A percentile compares a stretch with the other conserved stretches of the same genome.
Evolutionary conservation across 2,888 invertebrate species (phyloP).

Genomic region (Clostera curtula): DNA sequence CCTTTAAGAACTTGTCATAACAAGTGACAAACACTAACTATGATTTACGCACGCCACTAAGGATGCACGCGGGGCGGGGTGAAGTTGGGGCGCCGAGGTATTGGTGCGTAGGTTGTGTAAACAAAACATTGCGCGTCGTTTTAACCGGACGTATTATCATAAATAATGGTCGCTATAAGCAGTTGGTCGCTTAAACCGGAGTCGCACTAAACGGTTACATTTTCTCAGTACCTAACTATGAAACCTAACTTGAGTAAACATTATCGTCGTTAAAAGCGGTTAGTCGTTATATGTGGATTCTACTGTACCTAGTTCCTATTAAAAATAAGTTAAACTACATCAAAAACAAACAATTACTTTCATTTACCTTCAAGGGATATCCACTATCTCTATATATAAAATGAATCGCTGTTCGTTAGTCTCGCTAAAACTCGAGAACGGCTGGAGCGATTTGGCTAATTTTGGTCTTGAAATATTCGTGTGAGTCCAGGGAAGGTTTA

Average conservation of each 20-base stretch:
- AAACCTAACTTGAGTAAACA: constrained; percentile 11
- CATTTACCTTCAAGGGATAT: constrained; percentile 18
- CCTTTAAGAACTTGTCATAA: constrained; percentile 12
- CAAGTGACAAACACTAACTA: constrained; percentile 13
- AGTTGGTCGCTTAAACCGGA: no score
- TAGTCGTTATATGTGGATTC: no score
- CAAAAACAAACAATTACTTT: no score
- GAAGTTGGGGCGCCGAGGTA: constrained; percentile 9
- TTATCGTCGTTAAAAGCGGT: no score
- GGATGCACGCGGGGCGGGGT: constrained; percentile 7
- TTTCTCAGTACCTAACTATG: constrained; percentile 11
- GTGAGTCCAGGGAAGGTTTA: no score
- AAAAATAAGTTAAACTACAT: no score
- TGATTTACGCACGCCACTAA: constrained; percentile 10
- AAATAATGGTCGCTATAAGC: constrained; percentile 10
- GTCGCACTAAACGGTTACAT: constrained; percentile 14
- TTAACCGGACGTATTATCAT: constrained; percentile 12
- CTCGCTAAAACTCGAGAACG: no score
- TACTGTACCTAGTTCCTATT: no score
- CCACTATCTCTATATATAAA: no score
- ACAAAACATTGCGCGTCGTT: constrained; percentile 6
- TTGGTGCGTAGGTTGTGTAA: constrained; percentile 7
- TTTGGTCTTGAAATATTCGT: no score
- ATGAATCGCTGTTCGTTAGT: no score
- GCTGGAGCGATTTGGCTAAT: no score